Base-by-base conservation (phyloP, 2,888 invertebrate species). In the Patella caerulea region DNA sequence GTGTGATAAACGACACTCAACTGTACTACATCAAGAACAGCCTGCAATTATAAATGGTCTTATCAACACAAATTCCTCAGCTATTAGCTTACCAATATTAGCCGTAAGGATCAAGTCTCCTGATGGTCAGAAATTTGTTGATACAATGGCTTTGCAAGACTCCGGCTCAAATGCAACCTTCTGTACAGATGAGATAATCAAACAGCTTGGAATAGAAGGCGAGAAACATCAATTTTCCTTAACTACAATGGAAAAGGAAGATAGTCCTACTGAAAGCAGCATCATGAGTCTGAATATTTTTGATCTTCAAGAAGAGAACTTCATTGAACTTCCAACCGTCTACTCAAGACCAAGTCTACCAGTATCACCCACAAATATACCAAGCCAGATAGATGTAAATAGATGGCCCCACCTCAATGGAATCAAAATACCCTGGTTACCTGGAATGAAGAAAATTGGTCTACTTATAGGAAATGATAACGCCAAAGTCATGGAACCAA, bases 81-180 rank as follows among this genome's bases (percentile, higher is more conserved):
- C 34, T 14, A 14, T n/a, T 14, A 72, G 72, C 29, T 73, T 79
- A 73, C 56, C 76, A 3, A 79, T 79, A 17, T 34, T 79, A 24
- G 76, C 79, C 15, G 76, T 78, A 14, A 71, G 29, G 17, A 71
- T 78, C 17, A 71, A 54, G 52, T 15, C 53, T 24, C 59, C 55
- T 45, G 59, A 65, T 19, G 34, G 72, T 14, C 34, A 15, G n/a
- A 17, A 65, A 59, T 17, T 59, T 3, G 55, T 71, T 9, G 53
- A 59, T 34, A 72, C 72, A n/a, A 75, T 75, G 19, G 34, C 78
- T 17, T 69, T 78, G 24, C 56, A 75, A 34, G 78, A 78, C 55
- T 24, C 75, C 3, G 75, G 78, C 11, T 71, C 45, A n/a, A 78
- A 52, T 71, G 74, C 72, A 34, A 53, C 69, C 12, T 75, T 75